Base-by-base conservation (phyloP, 1,140 invertebrate genomes). In the Steinernema feltiae region DNA sequence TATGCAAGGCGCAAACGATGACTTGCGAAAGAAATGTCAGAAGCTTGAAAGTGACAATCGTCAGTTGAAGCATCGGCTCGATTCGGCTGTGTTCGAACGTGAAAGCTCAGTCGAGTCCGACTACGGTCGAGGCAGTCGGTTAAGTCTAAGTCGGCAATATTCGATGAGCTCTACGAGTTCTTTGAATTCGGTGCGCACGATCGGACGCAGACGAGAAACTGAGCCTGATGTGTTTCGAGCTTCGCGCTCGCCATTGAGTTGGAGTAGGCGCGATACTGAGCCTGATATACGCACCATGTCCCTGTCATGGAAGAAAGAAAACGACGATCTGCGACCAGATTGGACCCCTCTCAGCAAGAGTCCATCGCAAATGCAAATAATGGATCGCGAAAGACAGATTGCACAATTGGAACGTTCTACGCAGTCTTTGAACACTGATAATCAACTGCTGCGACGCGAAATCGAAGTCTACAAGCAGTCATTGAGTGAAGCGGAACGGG, bases 391-490 rank as follows among this genome's bases (percentile, higher is more conserved):
- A 3, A 12, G 24, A 21, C 53, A 63, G 24, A 27, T 63, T 12
- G 53, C 53, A 21, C 12, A 12, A 27, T 27, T 63, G 53, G 53
- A 63, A 27, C 53, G 53, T 21, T 63, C 53, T 3, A 7, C 24
- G 53, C 53, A 63, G 24, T n/a, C 53, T 3, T 12, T 21, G 15
- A 63, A 27, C 53, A 63, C 53, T 27, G 53, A 63, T 27, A 63
- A 63, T 27, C 53, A 63, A 27, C 24, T 63, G 3, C 53, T 63
- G 12, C 53, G 53, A 27, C 53, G 53, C 3, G 53, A 63, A 27
- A 63, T 63, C 12, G 53, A 63, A 63, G 53, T 63, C 3, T 63
- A 63, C 53, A 63, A 63, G 53, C 15, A 63, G 24, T 63, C 53
- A 3, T 63, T 63, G 53, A 63, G 53, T 21, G 53, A 63, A 27